These are phyloP conservation scores for Drosophila picticornis DNA, from an alignment of 2,888 invertebrate genomes.

Conservation along the genomic window DNA sequence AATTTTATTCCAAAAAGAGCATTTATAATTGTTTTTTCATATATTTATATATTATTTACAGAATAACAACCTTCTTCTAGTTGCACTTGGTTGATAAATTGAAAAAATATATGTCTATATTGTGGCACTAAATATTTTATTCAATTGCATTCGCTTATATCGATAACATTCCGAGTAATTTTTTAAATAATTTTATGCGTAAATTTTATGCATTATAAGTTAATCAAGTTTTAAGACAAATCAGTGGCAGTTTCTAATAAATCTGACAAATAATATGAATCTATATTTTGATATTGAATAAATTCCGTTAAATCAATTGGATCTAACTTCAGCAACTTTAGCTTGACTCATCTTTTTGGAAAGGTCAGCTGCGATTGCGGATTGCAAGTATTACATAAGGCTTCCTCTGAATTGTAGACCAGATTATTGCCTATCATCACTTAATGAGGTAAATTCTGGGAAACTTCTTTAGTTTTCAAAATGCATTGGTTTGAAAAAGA, in stretches of 20 bases:
- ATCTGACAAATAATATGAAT: background rate
- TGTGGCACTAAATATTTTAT: background rate
- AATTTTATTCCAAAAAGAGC: background rate
- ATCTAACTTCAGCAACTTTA: background rate
- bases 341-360: background rate
- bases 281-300: background rate
- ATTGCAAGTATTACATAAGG: background rate
- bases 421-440: background rate
- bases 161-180: background rate
- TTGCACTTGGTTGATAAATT: background rate
- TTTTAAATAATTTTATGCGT: background rate
- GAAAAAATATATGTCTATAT: background rate
- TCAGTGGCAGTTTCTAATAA: background rate
- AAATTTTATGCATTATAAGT: background rate
- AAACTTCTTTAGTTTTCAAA: background rate
- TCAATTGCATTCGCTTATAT: too few species aligned
- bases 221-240: background rate
- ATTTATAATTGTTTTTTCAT: too few species aligned
- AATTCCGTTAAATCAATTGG: background rate
- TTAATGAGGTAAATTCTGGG: background rate
- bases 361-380: background rate
- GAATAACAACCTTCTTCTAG: too few species aligned
- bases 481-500: background rate
- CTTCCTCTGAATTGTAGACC: background rate
- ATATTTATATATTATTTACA: too few species aligned